Conservation (phyloP, 2,888 invertebrate genomes). For the Drosophila pseudotakahashii region DNA sequence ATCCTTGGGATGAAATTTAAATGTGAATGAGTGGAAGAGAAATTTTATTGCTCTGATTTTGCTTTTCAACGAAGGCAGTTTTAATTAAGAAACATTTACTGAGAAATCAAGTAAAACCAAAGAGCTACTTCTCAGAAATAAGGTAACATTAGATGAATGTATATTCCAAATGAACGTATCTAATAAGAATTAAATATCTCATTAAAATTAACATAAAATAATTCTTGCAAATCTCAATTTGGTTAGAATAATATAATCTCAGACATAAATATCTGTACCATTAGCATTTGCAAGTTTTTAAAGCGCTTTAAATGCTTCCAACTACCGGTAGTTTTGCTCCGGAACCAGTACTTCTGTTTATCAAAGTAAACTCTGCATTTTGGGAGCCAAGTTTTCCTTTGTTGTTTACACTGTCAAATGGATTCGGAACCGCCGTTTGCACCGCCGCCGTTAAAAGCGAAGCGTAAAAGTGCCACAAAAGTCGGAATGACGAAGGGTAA, state of each 20-base stretch:
- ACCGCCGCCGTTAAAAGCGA: conserved; percentile 26
- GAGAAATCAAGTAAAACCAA: no score
- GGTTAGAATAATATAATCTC: no score
- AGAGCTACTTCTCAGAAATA: no score
- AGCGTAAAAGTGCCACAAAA: conserved; percentile 39
- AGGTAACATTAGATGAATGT: no score
- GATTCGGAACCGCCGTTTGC: conserved; percentile 28
- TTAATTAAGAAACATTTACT: not conserved
- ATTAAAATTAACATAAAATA: no score
- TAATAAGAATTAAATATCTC: no score
- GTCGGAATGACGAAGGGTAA: conserved; percentile 11
- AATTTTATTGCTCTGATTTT: not conserved
- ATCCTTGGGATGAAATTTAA: not conserved
- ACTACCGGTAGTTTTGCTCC: conserved; percentile 10
- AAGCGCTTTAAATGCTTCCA: conserved; percentile 5
- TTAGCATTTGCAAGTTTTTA: not conserved
- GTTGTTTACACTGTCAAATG: conserved; percentile 42
- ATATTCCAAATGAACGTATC: no score
- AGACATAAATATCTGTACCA: no score
- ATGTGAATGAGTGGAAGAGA: not conserved
- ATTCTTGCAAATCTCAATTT: no score
- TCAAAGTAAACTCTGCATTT: conserved; percentile 36
- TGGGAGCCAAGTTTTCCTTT: conserved; percentile 34
- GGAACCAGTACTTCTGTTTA: conserved; percentile 31
- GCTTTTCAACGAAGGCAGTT: not conserved